These are phyloP conservation scores for Luehdorfia chinensis DNA, from an alignment of 1,140 invertebrate genomes.

Conservation along the genomic window DNA sequence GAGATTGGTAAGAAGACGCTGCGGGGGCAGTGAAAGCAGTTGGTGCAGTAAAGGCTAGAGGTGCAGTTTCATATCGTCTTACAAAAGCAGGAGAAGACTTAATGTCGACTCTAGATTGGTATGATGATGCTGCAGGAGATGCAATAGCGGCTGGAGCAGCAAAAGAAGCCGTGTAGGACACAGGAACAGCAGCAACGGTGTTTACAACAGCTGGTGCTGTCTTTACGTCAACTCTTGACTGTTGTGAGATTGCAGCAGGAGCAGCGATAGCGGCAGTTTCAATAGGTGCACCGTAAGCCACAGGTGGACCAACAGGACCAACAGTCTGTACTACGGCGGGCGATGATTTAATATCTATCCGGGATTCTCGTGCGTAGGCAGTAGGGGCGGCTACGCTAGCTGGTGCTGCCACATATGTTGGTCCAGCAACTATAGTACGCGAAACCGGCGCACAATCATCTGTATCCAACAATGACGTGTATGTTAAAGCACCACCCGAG, in stretches of 20 bases:
- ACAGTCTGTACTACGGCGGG: conserved; percentile 36
- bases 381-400: conserved; percentile 30
- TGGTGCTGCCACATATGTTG: not conserved
- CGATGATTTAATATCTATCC: conserved; percentile 42
- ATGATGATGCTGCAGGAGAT: not conserved
- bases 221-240: conserved; percentile 53
- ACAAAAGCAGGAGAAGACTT: conserved; percentile 20
- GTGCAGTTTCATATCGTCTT: conserved; percentile 27
- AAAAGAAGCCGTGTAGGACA: conserved; percentile 21
- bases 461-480: too few relatives aligned
- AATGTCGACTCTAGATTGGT: conserved; percentile 11
- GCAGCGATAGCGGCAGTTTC: conserved; percentile 26
- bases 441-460: too few relatives aligned
- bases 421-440: too few relatives aligned
- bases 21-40: conserved; percentile 21
- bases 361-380: conserved; percentile 41
- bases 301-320: conserved; percentile 26
- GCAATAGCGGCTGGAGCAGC: conserved; percentile 30
- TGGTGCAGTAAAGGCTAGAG: conserved; percentile 28
- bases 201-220: conserved; percentile 39
- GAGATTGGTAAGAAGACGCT: conserved; percentile 11
- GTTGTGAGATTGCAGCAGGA: conserved; percentile 29
- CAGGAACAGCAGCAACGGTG: conserved; percentile 21
- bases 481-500: conserved; percentile 24
- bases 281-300: conserved; percentile 24